These are phyloP conservation scores for Turritopsis dohrnii DNA, from an alignment of 30 jellyfish, hydroid and myxozoan species.

Conservation along the genomic window DNA sequence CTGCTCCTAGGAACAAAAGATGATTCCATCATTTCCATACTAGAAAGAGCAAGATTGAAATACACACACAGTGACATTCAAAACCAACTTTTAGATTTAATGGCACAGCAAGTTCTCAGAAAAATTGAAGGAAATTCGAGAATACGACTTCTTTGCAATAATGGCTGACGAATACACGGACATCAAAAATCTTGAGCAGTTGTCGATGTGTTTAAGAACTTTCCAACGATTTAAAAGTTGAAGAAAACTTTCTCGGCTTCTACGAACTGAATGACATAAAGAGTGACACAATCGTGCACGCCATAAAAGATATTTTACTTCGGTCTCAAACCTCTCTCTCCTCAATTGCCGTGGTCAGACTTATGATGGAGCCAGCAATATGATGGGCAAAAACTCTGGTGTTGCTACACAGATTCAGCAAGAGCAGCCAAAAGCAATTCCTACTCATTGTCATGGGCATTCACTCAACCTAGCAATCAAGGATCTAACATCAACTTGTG, in stretches of 20 bases:
- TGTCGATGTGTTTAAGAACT: slow-evolving; percentile 33
- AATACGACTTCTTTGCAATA: slow-evolving; percentile 29
- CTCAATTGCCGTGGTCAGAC: slow-evolving; percentile 35
- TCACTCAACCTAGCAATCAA: slow-evolving; percentile 32
- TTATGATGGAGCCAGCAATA: slow-evolving; percentile 46
- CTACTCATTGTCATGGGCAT: slow-evolving; percentile 12
- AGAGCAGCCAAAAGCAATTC: slow-evolving; percentile 18
- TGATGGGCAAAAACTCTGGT: slow-evolving; percentile 50
- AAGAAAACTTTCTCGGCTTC: slow-evolving; percentile 28
- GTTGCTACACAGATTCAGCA: slow-evolving; percentile 31
- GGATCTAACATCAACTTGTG: slow-evolving; percentile 16
- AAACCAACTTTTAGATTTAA: slow-evolving; percentile 14
- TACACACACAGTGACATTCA: slow-evolving; percentile 2
- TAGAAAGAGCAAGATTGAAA: not conserved
- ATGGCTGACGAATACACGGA: slow-evolving; percentile 45
- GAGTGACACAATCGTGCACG: slow-evolving; percentile 16
- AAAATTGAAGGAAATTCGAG: slow-evolving; percentile 24
- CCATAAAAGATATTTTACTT: too few relatives aligned
- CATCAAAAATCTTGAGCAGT: slow-evolving; percentile 33
- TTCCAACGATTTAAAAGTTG: slow-evolving; percentile 16
- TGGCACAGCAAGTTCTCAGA: slow-evolving; percentile 25
- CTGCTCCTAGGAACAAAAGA: not conserved
- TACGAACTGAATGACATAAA: slow-evolving; percentile 3
- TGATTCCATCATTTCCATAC: not conserved
- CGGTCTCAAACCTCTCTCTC: not conserved